Base-by-base conservation (phyloP, 2,113 vertebrate genomes). In the Pelobates fuscus region DNA sequence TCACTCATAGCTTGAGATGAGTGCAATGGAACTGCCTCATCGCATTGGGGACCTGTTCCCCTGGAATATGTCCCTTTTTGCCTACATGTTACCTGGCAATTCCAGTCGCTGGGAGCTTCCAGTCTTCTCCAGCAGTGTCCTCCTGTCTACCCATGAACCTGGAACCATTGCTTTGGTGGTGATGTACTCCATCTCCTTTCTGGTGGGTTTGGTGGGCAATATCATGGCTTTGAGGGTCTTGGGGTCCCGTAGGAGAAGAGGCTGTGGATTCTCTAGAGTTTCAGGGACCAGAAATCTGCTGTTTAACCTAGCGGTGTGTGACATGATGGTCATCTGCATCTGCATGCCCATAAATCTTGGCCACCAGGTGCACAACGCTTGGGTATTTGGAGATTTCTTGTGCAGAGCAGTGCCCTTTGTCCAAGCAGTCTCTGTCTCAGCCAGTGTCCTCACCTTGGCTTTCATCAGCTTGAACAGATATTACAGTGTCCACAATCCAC, bases 311-410 rank as follows among this genome's bases (percentile, higher is more conserved):
- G 85, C 87, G 5, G 77, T 85, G 8, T 89, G 87, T 57, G 87
- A 89, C 67, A 89, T 87, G 87, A 84, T 89, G 85, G 87, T 89
- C 65, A 85, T 89, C 54, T 88, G 85, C 37, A 80, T 89, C 21
- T 89, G 87, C 67, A 89, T 89, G 87, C 87, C 87, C 0, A 86
- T 88, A 0, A 89, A 85, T 17, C 78, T 89, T n/a, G 85, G 83
- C 4, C 87, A 86, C 30, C 84, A 89, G 81, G 81, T 89, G 4
- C 84, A 87, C 72, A 86, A 84, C 64, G 86, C 80, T 5, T 89
- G 87, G 87, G 82, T 88, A 44, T 88, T 89, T 62, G 87, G 87
- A 2, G 87, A 85, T 70, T 81, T 86, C 15, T 23, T 89, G 81
- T 89, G 87, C 58, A 82, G 86, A 1, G 78, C 85, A 2, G 87